These are phyloP conservation scores for Sarcophaga peregrina DNA, from an alignment of 1,140 invertebrate species.

Conservation along the genomic window DNA sequence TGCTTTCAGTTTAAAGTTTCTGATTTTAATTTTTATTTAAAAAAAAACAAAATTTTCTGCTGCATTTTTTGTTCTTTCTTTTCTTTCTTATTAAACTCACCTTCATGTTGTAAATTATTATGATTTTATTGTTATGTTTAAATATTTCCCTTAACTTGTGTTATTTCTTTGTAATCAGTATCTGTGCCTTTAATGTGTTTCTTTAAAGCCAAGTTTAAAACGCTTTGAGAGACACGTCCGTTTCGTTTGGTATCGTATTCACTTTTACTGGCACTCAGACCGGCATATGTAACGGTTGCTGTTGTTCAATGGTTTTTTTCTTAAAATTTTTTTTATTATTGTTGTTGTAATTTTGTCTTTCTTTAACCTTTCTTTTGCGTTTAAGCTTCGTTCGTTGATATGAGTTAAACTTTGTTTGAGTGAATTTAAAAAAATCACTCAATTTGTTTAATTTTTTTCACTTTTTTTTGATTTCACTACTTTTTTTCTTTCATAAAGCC, in stretches of 20 bases:
- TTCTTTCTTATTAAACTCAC: constrained; percentile 17
- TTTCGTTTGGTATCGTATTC: constrained; percentile 17
- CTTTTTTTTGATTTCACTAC: no score
- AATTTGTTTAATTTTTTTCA: no score
- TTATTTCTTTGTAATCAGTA: background rate
- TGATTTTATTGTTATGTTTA: background rate
- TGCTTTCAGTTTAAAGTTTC: background rate
- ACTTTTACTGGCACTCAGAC: constrained; percentile 37
- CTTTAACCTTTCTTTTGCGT: no score
- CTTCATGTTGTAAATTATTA: constrained; percentile 8
- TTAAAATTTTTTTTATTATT: background rate
- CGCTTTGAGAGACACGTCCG: constrained; percentile 13
- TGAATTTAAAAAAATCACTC: background rate
- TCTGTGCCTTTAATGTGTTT: background rate
- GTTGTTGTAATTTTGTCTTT: no score
- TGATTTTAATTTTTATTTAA: background rate
- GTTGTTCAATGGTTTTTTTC: background rate
- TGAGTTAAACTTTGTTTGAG: constrained; percentile 15
- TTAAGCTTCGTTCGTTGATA: background rate
- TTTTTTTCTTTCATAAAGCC: no score
- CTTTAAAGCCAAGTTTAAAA: background rate
- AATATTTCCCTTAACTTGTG: background rate
- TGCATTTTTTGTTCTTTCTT: no score
- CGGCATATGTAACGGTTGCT: constrained; percentile 30
- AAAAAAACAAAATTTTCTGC: no score